These are phyloP conservation scores for Petrolisthes cinctipes DNA, from an alignment of 2,888 invertebrate species.

Conservation along the genomic window DNA sequence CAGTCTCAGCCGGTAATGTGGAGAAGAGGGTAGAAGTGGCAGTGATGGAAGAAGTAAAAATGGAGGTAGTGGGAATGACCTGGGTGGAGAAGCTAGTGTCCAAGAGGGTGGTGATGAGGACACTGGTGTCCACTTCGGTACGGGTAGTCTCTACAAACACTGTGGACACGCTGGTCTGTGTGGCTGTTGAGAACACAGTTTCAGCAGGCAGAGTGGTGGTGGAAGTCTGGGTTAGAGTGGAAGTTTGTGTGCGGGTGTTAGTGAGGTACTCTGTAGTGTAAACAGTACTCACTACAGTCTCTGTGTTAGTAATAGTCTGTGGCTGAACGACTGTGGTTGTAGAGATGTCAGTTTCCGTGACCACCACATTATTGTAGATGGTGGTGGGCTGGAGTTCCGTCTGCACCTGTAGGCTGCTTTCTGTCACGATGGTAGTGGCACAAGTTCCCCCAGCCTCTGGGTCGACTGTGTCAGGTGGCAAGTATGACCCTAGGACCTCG, in stretches of 20 bases:
- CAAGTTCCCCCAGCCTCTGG: constrained; percentile 28
- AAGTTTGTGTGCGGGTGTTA: constrained; percentile 52
- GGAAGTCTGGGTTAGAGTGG: constrained; percentile 43
- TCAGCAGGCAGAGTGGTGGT: constrained; percentile 45
- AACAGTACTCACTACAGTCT: constrained; percentile 55
- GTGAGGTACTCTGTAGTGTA: constrained; percentile 58
- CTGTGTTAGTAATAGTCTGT: constrained; percentile 48
- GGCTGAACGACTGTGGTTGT: constrained; percentile 43
- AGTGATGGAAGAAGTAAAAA: constrained; percentile 32
- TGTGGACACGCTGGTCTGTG: constrained; percentile 51
- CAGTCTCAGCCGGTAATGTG: constrained; percentile 53
- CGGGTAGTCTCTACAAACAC: constrained; percentile 47
- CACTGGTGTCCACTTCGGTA: constrained; percentile 39
- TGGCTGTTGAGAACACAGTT: constrained; percentile 59
- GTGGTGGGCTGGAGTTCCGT: constrained; percentile 56
- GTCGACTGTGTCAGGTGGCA: constrained; percentile 43
- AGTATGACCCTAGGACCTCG: constrained; percentile 38
- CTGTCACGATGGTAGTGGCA: constrained; percentile 46
- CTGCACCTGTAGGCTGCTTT: constrained; percentile 22
- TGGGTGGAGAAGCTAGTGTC: constrained; percentile 46
- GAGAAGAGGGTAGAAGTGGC: constrained; percentile 45
- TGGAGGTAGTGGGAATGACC: constrained; percentile 43
- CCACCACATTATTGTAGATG: constrained; percentile 47
- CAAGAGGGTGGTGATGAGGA: constrained; percentile 47
- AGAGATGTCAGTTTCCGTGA: constrained; percentile 50